Percentiles rank a stretch among this genome's conserved stretches.
Evolutionary conservation across 2,797 vertebrate species (phyloP).

Genomic region (Chaetodon trifasciatus): DNA sequence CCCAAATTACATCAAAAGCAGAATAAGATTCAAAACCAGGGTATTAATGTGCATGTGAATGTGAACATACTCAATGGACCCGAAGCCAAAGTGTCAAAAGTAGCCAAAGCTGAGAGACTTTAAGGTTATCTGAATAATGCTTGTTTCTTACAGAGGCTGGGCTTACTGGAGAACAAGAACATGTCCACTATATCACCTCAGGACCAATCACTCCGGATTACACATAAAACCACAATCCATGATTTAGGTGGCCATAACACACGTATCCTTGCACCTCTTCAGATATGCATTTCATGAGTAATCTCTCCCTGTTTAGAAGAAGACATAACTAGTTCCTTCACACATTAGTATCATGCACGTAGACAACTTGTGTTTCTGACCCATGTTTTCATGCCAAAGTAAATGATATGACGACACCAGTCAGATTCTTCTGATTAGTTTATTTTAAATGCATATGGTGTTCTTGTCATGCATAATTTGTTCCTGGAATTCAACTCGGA

Average conservation of each 20-base stretch:
- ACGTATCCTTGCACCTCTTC: background rate
- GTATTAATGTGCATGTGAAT: background rate
- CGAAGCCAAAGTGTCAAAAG: background rate
- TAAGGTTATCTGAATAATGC: background rate
- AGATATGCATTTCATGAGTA: background rate
- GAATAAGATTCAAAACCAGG: background rate
- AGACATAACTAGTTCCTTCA: background rate
- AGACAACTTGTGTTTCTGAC: background rate
- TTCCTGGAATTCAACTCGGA: constrained; percentile 5
- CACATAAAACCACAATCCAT: background rate
- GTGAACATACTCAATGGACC: background rate
- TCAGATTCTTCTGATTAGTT: background rate
- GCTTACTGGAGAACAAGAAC: background rate
- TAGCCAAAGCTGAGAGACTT: background rate
- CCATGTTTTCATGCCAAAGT: background rate
- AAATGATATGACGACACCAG: constrained; percentile 7
- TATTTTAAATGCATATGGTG: too few species aligned
- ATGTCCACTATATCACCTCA: background rate
- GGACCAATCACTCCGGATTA: background rate
- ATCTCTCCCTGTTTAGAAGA: background rate
- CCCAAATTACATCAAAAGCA: background rate
- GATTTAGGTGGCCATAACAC: background rate
- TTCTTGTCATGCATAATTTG: background rate
- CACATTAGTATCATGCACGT: background rate
- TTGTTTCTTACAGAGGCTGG: background rate